Base-by-base conservation (phyloP, 2,113 vertebrate species). In the Menidia beryllina region DNA sequence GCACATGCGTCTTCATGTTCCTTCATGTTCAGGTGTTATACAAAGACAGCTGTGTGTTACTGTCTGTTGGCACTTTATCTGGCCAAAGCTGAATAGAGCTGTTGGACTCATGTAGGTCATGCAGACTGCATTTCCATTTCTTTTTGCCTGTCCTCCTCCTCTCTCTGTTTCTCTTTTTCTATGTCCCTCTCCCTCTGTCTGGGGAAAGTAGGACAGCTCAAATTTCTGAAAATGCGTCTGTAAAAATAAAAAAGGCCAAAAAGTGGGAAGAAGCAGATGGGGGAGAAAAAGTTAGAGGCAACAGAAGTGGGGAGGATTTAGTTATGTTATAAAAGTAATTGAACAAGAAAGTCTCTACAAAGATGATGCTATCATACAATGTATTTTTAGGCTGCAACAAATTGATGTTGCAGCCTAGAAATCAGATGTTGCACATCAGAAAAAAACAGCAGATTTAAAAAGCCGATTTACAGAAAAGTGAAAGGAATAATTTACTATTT, bases 81-180 rank as follows among this genome's bases (percentile, higher is more conserved):
- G 80, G 81, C 72, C 72, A 67, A 82, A 86, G 69, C 79, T 80
- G 65, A 82, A 56, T 64, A 80, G 89, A 89, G 88, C 81, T 75
- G 84, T 83, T 89, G 77, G 90, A 92, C 92, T 92, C 92, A 91
- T 93, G 89, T 93, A 94, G 93, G 93, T 94, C 93, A 94, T 85
- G 82, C 75, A 90, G 86, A 73, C 92, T 90, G 85, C 86, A 90
- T 87, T 57, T 76, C 69, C 34, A 75, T 60, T 50, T 65, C 54
- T 52, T 64, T 62, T 49, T 49, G 21, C 52, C 23, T 36, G 24
- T 30, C 27, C 17, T 72, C 21, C 61, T 49, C 19, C 26, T 13
- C 27, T 59, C 17, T 39, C 25, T 68, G 20, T 71, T 26, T 49
- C 45, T 52, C 36, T 39, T 7, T 23, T 27, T 57, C 62, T 74